Evolutionary conservation across 1,140 invertebrate species (phyloP).

Genomic region (Callitettix versicolor): DNA sequence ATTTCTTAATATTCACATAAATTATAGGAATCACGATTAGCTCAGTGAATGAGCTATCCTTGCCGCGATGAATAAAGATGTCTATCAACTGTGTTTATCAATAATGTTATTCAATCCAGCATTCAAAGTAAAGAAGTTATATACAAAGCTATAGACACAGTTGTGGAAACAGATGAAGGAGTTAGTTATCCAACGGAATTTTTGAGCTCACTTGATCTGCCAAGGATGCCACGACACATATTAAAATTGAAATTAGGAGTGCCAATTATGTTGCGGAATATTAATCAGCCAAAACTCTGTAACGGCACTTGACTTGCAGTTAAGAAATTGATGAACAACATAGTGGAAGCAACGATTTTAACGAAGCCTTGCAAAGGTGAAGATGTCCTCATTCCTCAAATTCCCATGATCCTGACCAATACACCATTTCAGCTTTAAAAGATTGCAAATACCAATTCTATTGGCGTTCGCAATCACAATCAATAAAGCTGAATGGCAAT

Average conservation of each 20-base stretch:
- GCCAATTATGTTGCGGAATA: slow-evolving; percentile 33
- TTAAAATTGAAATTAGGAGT: slow-evolving; percentile 32
- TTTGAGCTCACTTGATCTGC: slow-evolving; percentile 29
- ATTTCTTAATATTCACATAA: no score
- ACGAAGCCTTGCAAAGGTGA: slow-evolving; percentile 11
- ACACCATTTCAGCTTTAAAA: slow-evolving; percentile 17
- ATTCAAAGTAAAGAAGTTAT: slow-evolving; percentile 18
- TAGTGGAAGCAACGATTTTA: slow-evolving; percentile 1
- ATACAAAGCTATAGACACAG: slow-evolving; percentile 30
- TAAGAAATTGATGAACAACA: slow-evolving; percentile 28
- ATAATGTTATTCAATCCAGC: slow-evolving; percentile 22
- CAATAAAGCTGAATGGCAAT: neutral
- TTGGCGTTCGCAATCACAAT: slow-evolving; percentile 33
- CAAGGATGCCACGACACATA: slow-evolving; percentile 30
- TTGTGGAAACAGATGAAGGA: slow-evolving; percentile 26
- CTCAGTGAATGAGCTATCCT: slow-evolving; percentile 28
- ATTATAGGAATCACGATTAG: no score
- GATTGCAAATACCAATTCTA: slow-evolving; percentile 29
- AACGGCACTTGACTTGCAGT: slow-evolving; percentile 35
- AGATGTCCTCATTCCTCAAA: slow-evolving; percentile 15
- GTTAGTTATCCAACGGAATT: slow-evolving; percentile 32
- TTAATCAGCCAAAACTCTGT: slow-evolving; percentile 32
- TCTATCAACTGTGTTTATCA: slow-evolving; percentile 32
- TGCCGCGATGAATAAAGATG: slow-evolving; percentile 29
- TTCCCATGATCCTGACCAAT: slow-evolving; percentile 18